These are phyloP conservation scores for Erannis defoliaria DNA, from an alignment of 2,888 invertebrate species.

Conservation along the genomic window DNA sequence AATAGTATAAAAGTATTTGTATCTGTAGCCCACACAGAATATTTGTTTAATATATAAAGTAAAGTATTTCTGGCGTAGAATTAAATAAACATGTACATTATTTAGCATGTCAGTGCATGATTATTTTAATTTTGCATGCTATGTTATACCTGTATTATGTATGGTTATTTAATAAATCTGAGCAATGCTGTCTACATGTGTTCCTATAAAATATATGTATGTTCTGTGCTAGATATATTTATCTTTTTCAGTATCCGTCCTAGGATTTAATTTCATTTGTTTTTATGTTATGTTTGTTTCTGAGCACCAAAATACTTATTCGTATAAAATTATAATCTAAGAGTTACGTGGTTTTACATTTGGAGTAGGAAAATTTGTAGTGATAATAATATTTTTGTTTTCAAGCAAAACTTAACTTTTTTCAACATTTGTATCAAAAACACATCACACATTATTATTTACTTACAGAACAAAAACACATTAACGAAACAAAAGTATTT, in stretches of 20 bases:
- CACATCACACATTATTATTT: too few species aligned
- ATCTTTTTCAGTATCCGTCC: constrained; percentile 20
- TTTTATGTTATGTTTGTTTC: constrained; percentile 30
- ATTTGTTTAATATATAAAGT: neutral
- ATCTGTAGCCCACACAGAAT: neutral
- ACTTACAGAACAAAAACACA: too few species aligned
- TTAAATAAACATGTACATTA: constrained; percentile 8
- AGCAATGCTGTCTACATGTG: constrained; percentile 21
- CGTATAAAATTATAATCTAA: constrained; percentile 5
- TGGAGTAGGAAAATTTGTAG: constrained; percentile 9
- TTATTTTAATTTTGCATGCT: constrained; percentile 31
- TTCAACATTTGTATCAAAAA: neutral
- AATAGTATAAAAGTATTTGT: neutral
- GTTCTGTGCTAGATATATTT: constrained; percentile 35
- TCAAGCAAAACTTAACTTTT: neutral
- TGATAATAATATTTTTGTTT: constrained; percentile 13
- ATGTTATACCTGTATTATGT: constrained; percentile 22
- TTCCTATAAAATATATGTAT: constrained; percentile 19
- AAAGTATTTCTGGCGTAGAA: constrained; percentile 32
- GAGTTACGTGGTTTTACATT: constrained; percentile 31
- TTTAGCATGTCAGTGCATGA: constrained; percentile 30
- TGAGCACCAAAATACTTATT: constrained; percentile 17
- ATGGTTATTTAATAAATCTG: constrained; percentile 5
- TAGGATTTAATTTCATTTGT: constrained; percentile 26
- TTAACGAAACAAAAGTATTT: constrained; percentile 17